Evolutionary conservation across 64 coral and sea anemone species (phyloP), one percentile per base, ranked within the genome.

Genomic region (Dendrophyllia cribrosa): DNA sequence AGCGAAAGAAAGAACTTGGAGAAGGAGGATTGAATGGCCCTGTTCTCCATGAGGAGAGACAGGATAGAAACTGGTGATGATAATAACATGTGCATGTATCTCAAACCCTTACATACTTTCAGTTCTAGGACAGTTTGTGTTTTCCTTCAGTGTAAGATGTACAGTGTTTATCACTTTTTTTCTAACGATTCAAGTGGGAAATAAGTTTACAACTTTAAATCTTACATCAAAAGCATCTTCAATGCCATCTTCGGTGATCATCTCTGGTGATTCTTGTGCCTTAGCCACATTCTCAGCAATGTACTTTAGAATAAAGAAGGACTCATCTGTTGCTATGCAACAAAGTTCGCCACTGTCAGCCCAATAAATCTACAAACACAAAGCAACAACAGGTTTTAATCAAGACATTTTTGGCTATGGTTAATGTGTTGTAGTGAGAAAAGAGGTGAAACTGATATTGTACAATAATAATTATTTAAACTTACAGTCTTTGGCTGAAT

Each of bases 201-300:
- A 67, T 50, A 15, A 56, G 6, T 20, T n/a, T n/a, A 75, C 4
- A n/a, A 56, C 12, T 62, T 6, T 24, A 9, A 11, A 86, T 75
- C 95, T 93, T 68, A 96, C 97, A 91, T 98, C 97, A 96, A 98
- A 98, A 53, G 97, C 94, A 88, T 98, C 97, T 56, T 98, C 97
- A 59, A 96, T 76, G 17, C 97, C 97, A 96, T 98, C 97, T 66
- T 98, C 97, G 7, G 94, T 93, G 4, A 98, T 88, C 19, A 91
- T 75, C 51, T 98, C 97, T 45, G 80, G 90, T 60, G 79, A 59
- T 77, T 98, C 94, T 58, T 92, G 91, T 44, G 94, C 97, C 78
- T 87, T 76, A 20, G 91, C 82, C 3, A 98, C 97, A 82, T 98
- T 98, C 0, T 98, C 97, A 61, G 97, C 21, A 49, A 87, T 93